Evolutionary conservation across 2,888 invertebrate genomes (phyloP).

Genomic region (Pachycephus smyrnensis): DNA sequence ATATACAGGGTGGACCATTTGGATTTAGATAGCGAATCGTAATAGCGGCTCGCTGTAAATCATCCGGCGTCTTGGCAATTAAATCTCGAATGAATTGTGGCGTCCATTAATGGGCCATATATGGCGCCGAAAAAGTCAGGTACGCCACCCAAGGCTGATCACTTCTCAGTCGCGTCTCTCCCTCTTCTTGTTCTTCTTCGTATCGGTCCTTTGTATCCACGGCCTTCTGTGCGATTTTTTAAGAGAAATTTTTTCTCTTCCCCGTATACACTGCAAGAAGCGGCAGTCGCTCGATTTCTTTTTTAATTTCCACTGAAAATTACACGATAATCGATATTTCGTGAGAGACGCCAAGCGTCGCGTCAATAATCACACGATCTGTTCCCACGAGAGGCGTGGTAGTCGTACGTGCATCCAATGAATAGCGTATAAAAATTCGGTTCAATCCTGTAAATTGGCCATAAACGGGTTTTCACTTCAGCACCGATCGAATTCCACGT

Average conservation of each 20-base stretch:
- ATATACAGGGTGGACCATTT: background rate
- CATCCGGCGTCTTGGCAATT: slow-evolving; percentile 25
- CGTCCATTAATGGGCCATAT: slow-evolving; percentile 35
- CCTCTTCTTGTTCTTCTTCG: background rate
- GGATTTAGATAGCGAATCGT: slow-evolving; percentile 2
- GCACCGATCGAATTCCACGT: background rate
- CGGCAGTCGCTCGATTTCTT: background rate
- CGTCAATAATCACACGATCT: background rate
- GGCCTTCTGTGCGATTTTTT: background rate
- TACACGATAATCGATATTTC: background rate
- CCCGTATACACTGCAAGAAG: background rate
- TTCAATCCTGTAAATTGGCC: background rate
- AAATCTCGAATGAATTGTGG: slow-evolving; percentile 32
- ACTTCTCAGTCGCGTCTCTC: background rate
- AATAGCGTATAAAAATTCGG: background rate
- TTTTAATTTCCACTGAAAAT: background rate
- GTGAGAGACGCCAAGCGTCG: background rate
- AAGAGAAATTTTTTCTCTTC: background rate
- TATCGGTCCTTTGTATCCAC: background rate
- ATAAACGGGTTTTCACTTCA: background rate
- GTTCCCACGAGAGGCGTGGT: background rate
- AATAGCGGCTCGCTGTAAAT: background rate
- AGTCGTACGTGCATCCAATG: background rate
- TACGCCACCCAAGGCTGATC: slow-evolving; percentile 7
- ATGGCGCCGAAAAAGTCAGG: slow-evolving; percentile 30